A percentile compares a stretch with the other conserved stretches of the same genome.
Conservation (phyloP, 1,140 invertebrate genomes). For the Riptortus pedestris region DNA sequence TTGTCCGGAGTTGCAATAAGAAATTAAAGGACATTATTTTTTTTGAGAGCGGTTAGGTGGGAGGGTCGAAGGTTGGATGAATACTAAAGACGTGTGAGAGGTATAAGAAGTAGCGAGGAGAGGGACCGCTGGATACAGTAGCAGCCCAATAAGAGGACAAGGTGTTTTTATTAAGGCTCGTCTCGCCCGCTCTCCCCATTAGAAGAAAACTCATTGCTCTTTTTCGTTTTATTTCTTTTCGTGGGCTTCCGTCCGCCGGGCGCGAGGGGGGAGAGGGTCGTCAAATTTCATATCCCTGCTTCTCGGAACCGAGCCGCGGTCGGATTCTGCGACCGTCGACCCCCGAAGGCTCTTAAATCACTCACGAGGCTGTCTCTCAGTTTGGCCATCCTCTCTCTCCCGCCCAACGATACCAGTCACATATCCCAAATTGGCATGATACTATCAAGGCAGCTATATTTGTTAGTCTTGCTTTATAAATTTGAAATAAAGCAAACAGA, state of each 20-base stretch:
- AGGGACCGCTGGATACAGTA: neutral
- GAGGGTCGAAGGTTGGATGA: neutral
- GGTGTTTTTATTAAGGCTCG: neutral
- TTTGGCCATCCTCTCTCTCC: neutral
- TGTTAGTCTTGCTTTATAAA: too few species aligned
- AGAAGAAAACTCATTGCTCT: neutral
- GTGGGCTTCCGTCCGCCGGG: neutral
- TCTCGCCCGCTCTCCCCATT: neutral
- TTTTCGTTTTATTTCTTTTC: neutral
- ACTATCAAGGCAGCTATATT: too few species aligned
- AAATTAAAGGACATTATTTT: neutral
- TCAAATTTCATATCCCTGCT: slow-evolving; percentile 13
- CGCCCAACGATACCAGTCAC: too few species aligned
- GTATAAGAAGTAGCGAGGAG: neutral
- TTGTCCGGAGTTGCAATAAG: neutral
- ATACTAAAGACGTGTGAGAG: neutral
- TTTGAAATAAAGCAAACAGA: too few species aligned
- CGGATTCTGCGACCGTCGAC: neutral
- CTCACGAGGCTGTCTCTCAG: neutral
- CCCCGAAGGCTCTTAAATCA: too few species aligned
- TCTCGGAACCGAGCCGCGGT: neutral
- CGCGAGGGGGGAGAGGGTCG: neutral
- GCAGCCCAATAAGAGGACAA: neutral
- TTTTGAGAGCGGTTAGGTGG: neutral
- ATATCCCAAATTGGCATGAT: too few species aligned